A percentile compares a stretch with the other conserved stretches of the same genome.
These are phyloP conservation scores for Chiroxiphia lanceolata DNA, from an alignment of 2,797 vertebrate species.

Conservation along the genomic window DNA sequence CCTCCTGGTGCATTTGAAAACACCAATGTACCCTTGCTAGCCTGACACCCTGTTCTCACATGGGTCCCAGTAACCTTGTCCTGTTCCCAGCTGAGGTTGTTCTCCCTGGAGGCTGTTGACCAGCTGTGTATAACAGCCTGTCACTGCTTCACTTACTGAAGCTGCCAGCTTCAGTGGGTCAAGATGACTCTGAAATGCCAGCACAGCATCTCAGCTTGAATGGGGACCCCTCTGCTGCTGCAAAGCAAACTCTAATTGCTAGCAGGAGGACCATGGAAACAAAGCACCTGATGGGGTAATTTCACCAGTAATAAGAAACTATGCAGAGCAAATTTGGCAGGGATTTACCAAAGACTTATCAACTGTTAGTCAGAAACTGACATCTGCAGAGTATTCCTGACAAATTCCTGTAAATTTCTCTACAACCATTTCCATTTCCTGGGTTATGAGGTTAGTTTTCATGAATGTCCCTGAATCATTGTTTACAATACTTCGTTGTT, in stretches of 20 bases:
- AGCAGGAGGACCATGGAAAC: not conserved
- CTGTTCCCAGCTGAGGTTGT: not conserved
- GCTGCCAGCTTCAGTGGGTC: not conserved
- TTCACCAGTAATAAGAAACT: not conserved
- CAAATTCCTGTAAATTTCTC: not conserved
- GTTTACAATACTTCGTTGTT: not conserved
- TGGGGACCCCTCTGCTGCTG: not conserved
- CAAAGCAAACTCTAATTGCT: not conserved
- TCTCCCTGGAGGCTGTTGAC: not conserved
- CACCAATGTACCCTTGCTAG: not conserved
- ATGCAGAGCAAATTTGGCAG: not conserved
- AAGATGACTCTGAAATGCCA: not conserved
- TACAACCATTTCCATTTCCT: not conserved
- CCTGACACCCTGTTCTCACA: not conserved
- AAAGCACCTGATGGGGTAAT: not conserved
- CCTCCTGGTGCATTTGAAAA: not conserved
- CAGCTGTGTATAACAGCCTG: not conserved
- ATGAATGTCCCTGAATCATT: not conserved
- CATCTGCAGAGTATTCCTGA: not conserved
- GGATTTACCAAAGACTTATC: not conserved
- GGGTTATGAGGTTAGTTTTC: not conserved
- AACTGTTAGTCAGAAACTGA: not conserved
- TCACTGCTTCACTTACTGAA: not conserved
- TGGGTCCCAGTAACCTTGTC: rapidly evolving
- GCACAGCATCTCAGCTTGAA: not conserved